Conservation (phyloP, 2,888 invertebrate genomes). For the Omphaloscelis lunosa region DNA sequence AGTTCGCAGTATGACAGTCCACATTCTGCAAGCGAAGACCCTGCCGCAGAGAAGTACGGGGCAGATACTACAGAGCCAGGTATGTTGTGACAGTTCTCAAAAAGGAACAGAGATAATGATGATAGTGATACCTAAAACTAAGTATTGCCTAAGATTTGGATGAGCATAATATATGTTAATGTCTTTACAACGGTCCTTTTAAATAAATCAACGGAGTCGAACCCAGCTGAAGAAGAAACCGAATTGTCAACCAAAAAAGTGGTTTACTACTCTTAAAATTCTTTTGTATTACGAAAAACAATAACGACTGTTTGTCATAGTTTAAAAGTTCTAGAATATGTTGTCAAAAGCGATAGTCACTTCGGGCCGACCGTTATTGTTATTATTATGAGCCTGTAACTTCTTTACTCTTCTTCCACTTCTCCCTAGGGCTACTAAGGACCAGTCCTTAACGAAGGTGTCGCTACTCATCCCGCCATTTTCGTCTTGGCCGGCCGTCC, state of each 20-base stretch:
- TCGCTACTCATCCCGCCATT: background rate
- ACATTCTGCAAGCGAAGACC: slow-evolving; percentile 96
- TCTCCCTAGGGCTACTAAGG: background rate
- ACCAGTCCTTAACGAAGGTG: background rate
- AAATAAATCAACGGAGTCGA: background rate
- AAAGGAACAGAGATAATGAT: no score
- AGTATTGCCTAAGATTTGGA: no score
- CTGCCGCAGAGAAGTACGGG: slow-evolving; percentile 91
- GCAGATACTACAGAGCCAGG: slow-evolving; percentile 86
- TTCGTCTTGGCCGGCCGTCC: background rate
- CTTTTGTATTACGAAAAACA: background rate
- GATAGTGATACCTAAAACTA: background rate
- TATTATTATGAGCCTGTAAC: background rate
- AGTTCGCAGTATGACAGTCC: slow-evolving; percentile 97
- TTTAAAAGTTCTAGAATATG: background rate
- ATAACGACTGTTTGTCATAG: background rate
- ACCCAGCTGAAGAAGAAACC: background rate
- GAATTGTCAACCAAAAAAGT: background rate
- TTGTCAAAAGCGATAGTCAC: background rate
- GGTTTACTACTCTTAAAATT: background rate
- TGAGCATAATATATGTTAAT: background rate
- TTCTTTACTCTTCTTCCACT: background rate
- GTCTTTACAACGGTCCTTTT: background rate
- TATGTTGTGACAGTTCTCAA: slow-evolving; percentile 46
- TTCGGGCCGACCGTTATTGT: background rate